Evolutionary conservation across 1,140 invertebrate genomes (phyloP).

Genomic region (Drosophila santomea): DNA sequence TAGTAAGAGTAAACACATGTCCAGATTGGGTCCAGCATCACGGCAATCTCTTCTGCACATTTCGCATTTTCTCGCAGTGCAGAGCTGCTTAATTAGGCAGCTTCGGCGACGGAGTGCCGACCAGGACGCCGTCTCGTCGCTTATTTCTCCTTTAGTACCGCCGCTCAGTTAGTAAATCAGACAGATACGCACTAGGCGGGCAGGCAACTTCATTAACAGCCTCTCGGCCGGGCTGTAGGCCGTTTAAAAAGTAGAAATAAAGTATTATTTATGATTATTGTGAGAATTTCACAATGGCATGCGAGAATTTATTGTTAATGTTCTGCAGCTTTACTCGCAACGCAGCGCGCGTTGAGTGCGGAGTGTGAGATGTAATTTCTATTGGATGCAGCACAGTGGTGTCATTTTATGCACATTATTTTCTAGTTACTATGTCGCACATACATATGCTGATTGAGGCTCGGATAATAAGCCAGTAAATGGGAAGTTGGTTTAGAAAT

Average conservation of each 20-base stretch:
- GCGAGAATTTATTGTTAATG: conserved; percentile 83
- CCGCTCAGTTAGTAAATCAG: conserved; percentile 57
- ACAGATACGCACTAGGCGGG: conserved; percentile 34
- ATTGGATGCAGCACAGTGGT: conserved; percentile 22
- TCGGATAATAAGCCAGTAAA: too few relatives aligned
- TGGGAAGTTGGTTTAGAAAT: too few relatives aligned
- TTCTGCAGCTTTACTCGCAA: conserved; percentile 28
- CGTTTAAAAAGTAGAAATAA: conserved; percentile 80
- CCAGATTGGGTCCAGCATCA: not conserved
- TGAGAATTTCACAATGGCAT: conserved; percentile 83
- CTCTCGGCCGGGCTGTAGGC: conserved; percentile 22
- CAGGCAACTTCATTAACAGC: conserved; percentile 75
- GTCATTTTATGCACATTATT: conserved; percentile 9
- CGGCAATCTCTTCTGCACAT: not conserved
- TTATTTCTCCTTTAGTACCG: conserved; percentile 70
- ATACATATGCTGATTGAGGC: not conserved
- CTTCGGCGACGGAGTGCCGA: conserved; percentile 22
- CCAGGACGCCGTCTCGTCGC: conserved; percentile 31
- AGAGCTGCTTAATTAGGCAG: conserved; percentile 73
- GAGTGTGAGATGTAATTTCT: conserved; percentile 32
- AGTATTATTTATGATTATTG: conserved; percentile 84
- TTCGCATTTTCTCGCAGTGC: conserved; percentile 9
- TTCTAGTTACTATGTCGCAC: not conserved
- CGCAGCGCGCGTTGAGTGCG: conserved; percentile 3
- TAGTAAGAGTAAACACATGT: not conserved